Base-by-base conservation (phyloP, 2,888 invertebrate species). In the Dicycla oo region DNA sequence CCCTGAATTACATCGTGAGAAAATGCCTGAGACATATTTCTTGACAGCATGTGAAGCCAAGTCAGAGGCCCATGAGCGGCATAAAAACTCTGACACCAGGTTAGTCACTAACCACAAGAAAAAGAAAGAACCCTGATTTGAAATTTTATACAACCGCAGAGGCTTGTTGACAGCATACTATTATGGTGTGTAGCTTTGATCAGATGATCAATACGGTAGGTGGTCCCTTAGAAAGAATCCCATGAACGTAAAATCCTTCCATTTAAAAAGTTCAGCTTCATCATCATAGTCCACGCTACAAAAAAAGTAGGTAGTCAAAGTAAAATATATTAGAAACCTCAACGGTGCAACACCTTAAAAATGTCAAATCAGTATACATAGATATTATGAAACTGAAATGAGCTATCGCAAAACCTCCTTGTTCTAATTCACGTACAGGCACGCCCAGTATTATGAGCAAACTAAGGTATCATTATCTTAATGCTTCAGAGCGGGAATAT, bases 381-480 rank as follows among this genome's bases (percentile, higher is more conserved):
- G 47, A 47, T 47, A 49, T 5, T 23, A 51, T 53, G 18, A 53
- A 53, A 53, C 26, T 18, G 8, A 26, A 26, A 54, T 30, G 54
- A 30, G 18, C 15, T 30, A 62, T 30, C 8, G 10, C 30, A 30
- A 3, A 34, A 75, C 53, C 65, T 77, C 78, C 70, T 80, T 83
- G 60, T 67, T 85, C 56, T 75, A 75, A 80, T 76, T 75, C 73
- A 64, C 53, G 65, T 73, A 84, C 64, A 67, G 70, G 64, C 76
- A 68, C 75, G 63, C 70, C 78, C 67, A 66, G 65, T 80, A 72
- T 83, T 81, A 81, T 81, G 73, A 74, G 61, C 61, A 69, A 84
- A 80, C 86, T 75, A 83, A 83, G 85, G 85, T 85, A 86, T 83
- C 90, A 89, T 91, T 89, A 91, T 83, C 85, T 83, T 89, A 90